Evolutionary conservation across 2,113 vertebrate species (phyloP).

Genomic region (Anarhynchus alexandrinus): DNA sequence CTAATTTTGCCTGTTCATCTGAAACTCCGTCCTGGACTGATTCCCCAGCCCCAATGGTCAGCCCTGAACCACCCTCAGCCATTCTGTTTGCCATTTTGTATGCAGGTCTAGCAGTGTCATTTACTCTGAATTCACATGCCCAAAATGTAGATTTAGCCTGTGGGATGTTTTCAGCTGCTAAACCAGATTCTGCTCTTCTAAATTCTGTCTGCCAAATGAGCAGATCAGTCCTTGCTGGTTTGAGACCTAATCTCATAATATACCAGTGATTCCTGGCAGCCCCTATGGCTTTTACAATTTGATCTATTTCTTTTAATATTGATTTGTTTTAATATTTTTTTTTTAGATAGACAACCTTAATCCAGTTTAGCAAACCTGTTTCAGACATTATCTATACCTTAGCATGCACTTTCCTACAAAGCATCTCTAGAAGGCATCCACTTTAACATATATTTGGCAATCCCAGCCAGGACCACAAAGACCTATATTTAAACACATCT

Average conservation of each 20-base stretch:
- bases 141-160: background rate
- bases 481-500: background rate
- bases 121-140: background rate
- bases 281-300: background rate
- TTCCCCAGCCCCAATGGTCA: background rate
- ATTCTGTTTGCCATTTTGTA: background rate
- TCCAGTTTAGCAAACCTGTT: background rate
- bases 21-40: background rate
- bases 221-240: background rate
- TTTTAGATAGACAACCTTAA: background rate
- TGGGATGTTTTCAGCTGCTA: background rate
- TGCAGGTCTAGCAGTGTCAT: rapidly evolving
- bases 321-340: background rate
- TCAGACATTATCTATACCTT: background rate
- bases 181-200: background rate
- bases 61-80: background rate
- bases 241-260: background rate
- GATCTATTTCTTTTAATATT: background rate
- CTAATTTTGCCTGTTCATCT: background rate
- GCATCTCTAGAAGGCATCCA: background rate
- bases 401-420: background rate
- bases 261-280: background rate
- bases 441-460: background rate
- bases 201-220: background rate
- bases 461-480: background rate